Conservation (phyloP, 2,888 invertebrate genomes). For the Dioctria linearis region DNA sequence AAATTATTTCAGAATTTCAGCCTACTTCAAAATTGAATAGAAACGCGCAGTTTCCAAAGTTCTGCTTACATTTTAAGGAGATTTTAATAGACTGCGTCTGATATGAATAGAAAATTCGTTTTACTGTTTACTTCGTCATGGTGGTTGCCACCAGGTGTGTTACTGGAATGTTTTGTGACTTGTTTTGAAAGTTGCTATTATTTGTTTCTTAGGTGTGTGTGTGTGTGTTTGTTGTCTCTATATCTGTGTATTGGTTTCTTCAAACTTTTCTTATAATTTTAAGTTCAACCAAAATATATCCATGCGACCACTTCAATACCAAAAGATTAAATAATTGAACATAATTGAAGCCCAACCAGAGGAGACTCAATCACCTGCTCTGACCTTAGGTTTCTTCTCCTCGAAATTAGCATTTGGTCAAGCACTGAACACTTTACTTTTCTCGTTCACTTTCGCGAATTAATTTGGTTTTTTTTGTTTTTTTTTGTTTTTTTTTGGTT, state of each 20-base stretch:
- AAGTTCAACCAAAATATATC: too few species aligned
- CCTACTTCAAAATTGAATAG: neutral
- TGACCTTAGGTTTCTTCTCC: slow-evolving; percentile 19
- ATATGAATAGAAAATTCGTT: neutral
- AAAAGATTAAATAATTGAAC: slow-evolving; percentile 31
- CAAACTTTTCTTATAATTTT: too few species aligned
- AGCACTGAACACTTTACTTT: slow-evolving; percentile 16
- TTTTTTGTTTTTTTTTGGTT: too few species aligned
- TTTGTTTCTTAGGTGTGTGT: too few species aligned
- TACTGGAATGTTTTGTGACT: neutral
- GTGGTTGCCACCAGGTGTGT: neutral
- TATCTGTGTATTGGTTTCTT: too few species aligned
- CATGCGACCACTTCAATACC: neutral
- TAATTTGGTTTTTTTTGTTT: neutral
- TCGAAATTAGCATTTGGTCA: slow-evolving; percentile 34
- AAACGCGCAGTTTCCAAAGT: too few species aligned
- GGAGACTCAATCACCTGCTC: slow-evolving; percentile 44
- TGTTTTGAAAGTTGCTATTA: neutral
- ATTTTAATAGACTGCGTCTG: slow-evolving; percentile 9
- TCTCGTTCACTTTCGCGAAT: neutral
- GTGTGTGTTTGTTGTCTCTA: too few species aligned
- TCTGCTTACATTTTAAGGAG: neutral
- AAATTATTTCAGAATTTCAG: neutral
- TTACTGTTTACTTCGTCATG: neutral
- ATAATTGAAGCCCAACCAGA: slow-evolving; percentile 9